Percentiles rank a stretch among this genome's conserved stretches.
phyloP scores from a whole-genome alignment of 2,797 vertebrate species.

The Acanthiza pusilla region DNA sequence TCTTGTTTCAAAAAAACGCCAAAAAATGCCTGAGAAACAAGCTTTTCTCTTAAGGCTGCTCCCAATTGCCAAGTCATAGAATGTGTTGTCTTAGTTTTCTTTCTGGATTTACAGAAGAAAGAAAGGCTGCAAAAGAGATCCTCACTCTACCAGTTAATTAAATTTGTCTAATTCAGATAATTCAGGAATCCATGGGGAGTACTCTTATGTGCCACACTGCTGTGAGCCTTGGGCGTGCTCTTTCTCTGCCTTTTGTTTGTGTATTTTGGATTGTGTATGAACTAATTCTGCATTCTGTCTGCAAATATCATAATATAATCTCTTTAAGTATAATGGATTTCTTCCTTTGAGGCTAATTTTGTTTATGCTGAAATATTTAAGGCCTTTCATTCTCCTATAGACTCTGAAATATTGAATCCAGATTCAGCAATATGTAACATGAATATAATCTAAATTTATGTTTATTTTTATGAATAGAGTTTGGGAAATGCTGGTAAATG shows the following conservation, averaged over 20 bases:
- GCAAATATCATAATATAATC: background rate
- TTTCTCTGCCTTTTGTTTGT: background rate
- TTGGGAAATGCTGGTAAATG: background rate
- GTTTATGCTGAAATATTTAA: background rate
- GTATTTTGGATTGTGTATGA: background rate
- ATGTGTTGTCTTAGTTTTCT: accelerated
- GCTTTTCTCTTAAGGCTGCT: background rate
- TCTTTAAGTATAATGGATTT: background rate
- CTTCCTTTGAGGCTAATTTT: background rate
- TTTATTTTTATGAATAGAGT: background rate
- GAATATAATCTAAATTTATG: background rate
- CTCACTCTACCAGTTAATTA: background rate
- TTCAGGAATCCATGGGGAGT: background rate
- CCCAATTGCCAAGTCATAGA: background rate
- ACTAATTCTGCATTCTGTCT: background rate
- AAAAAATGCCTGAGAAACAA: background rate
- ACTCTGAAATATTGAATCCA: background rate
- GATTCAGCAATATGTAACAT: background rate
- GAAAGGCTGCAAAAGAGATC: background rate
- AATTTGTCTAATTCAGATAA: background rate
- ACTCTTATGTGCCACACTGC: background rate
- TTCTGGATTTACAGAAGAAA: background rate
- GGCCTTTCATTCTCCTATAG: background rate
- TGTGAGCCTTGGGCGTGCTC: background rate
- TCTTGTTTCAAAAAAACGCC: background rate